phyloP scores from a whole-genome alignment of 2,797 vertebrate species.

The Phyllotis vaccarum region DNA sequence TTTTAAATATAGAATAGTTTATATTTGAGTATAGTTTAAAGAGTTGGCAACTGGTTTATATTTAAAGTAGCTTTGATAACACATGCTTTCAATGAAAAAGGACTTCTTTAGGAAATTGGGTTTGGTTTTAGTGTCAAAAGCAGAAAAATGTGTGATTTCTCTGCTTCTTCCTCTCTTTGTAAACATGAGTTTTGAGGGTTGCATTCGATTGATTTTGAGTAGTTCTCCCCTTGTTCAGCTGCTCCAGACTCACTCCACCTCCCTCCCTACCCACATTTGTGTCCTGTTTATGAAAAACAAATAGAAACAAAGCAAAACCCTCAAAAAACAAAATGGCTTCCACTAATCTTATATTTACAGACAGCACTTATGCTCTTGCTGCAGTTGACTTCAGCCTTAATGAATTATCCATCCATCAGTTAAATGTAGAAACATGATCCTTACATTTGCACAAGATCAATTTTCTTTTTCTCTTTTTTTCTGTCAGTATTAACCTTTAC shows the following conservation, averaged over 20 bases:
- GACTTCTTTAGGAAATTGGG: background rate
- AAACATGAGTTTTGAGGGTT: background rate
- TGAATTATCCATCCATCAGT: background rate
- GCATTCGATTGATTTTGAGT: background rate
- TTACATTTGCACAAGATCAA: background rate
- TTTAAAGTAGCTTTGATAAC: constrained; percentile 31
- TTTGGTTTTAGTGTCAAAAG: background rate
- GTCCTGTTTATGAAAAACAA: background rate
- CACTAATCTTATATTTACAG: background rate
- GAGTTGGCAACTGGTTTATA: background rate
- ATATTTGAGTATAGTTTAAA: background rate
- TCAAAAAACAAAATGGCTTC: background rate
- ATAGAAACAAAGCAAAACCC: background rate
- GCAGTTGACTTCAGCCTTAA: background rate
- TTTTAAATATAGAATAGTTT: background rate
- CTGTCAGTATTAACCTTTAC: background rate
- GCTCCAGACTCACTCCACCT: too few relatives aligned
- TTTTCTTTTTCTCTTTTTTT: constrained; percentile 29
- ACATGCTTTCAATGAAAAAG: background rate
- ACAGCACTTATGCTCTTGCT: background rate
- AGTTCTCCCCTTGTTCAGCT: background rate
- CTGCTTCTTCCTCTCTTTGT: background rate
- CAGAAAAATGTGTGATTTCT: background rate
- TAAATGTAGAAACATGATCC: background rate
- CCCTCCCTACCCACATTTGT: background rate